These are phyloP conservation scores for Aldabrachelys gigantea DNA, from an alignment of 2,113 vertebrate species.

Conservation along the genomic window DNA sequence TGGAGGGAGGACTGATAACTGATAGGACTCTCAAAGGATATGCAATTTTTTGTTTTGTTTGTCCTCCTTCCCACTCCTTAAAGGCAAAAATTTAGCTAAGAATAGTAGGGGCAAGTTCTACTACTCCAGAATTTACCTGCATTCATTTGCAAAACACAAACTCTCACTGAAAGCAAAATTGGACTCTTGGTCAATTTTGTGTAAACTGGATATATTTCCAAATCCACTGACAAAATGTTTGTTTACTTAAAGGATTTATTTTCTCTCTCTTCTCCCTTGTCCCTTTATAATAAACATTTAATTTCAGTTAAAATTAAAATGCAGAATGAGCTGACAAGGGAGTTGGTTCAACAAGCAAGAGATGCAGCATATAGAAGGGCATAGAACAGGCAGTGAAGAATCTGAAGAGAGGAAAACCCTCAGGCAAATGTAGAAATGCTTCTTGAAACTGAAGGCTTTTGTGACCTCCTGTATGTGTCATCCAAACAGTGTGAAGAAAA, in stretches of 20 bases:
- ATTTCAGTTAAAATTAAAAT: neutral
- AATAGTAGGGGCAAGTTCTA: neutral
- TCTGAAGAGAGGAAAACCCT: neutral
- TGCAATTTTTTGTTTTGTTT: neutral
- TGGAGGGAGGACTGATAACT: neutral
- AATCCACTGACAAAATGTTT: neutral
- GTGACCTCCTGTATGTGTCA: neutral
- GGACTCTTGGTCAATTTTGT: neutral
- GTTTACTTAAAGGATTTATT: neutral
- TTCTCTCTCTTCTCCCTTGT: neutral
- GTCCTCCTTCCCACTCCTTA: neutral
- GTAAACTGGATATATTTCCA: neutral
- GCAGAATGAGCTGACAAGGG: neutral
- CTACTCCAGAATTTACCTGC: neutral
- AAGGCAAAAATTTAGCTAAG: neutral
- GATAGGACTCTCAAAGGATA: neutral
- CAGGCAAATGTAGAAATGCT: neutral
- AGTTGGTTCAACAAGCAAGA: neutral
- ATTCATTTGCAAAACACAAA: neutral
- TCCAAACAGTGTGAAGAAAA: neutral
- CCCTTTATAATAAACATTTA: neutral
- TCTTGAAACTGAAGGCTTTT: neutral
- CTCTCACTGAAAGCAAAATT: neutral
- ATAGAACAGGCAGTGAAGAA: neutral
- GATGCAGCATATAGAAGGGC: neutral